Base-by-base conservation (phyloP, 2,888 invertebrate species). In the Acanthacorydalis orientalis region DNA sequence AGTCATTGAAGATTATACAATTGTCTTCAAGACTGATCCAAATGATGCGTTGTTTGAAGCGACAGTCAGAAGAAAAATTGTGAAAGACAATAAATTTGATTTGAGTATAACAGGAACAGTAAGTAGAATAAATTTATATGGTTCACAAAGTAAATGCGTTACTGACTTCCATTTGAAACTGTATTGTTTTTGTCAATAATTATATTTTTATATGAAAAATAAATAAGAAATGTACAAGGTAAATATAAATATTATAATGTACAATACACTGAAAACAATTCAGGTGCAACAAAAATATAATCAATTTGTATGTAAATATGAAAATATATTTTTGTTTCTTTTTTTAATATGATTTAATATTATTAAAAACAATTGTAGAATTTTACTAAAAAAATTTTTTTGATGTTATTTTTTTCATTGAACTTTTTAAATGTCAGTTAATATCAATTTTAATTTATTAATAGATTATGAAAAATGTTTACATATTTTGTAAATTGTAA, bases 31-130 rank as follows among this genome's bases (percentile, higher is more conserved):
- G 50, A 80, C 82, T 1, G 52, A 58, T 37, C 88, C 88, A 0
- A 81, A 86, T 1, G 68, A 67, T 42, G 87, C 75, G 0, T 64
- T 81, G 43, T 90, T 91, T 60, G 91, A 92, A 63, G 83, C 80
- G 1, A 87, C 89, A 1, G 69, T 90, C 7, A 66, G 77, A 23
- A 62, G 61, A 16, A 57, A 56, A 10, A 64, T 62, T 44, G 55
- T 58, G 16, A 57, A 57, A 14, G 52, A 63, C 9, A 50, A 48
- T 11, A 53, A 49, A 1, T 52, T 53, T n/a, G 56, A 53, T 38
- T 74, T 71, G 63, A 60, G 63, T 44, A 61, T 85, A 1, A 68
- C 80, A 0, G 89, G 88, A 15, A 77, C 83, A 32, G 73, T 86
- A 43, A 85, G 85, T 60, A 72, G 88, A 45, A 72, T 86, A 46